Evolutionary conservation across 2,797 vertebrate species (phyloP).

Genomic region (Hydrophis major): DNA sequence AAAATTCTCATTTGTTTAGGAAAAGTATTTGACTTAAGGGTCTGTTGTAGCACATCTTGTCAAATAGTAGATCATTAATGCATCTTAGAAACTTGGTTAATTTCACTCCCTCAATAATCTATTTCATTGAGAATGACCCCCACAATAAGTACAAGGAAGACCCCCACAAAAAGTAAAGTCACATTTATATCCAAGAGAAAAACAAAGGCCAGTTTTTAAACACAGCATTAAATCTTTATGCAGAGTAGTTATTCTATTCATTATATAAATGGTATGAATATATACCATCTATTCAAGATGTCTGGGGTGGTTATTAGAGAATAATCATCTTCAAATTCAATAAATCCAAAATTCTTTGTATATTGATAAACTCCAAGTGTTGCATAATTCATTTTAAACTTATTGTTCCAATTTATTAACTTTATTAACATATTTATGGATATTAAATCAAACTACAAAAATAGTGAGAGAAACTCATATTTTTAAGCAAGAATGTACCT

Average conservation of each 20-base stretch:
- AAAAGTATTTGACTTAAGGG: not conserved
- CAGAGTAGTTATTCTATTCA: not conserved
- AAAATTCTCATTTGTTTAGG: not conserved
- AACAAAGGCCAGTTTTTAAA: not conserved
- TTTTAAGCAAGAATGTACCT: not conserved
- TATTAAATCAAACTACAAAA: not conserved
- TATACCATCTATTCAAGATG: not conserved
- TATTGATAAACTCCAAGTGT: not conserved
- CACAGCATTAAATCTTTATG: not conserved
- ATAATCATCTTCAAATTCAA: not conserved
- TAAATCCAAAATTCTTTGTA: not conserved
- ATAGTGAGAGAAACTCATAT: not conserved
- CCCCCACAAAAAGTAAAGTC: not conserved
- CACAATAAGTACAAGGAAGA: not conserved
- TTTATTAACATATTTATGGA: not conserved
- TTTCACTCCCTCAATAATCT: not conserved
- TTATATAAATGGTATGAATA: not conserved
- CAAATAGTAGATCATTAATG: not conserved
- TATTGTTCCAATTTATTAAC: not conserved
- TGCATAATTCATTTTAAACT: not conserved
- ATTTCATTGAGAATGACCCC: not conserved
- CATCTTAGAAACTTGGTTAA: not conserved
- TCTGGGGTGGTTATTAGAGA: not conserved
- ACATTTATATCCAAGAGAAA: not conserved
- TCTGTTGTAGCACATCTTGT: not conserved